Conservation (phyloP, 2,797 vertebrate species). For the Mycteria americana region DNA sequence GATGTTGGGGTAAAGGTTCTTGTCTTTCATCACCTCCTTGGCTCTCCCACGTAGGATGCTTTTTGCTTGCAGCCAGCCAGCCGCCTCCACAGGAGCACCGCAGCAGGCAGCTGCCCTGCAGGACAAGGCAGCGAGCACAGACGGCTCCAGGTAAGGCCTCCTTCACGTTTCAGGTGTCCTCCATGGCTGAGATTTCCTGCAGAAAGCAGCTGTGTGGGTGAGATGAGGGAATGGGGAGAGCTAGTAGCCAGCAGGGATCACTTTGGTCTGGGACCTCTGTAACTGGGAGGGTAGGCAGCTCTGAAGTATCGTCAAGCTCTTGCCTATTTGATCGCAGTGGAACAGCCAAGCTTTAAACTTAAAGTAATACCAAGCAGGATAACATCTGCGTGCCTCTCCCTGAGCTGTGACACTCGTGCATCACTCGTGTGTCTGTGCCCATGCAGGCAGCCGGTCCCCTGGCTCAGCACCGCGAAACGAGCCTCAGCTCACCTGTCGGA, state of each 20-base stretch:
- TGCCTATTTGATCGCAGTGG: not conserved
- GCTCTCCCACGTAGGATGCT: not conserved
- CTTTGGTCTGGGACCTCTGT: not conserved
- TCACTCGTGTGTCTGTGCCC: not conserved
- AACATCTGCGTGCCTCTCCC: fast-evolving
- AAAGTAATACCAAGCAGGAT: not conserved
- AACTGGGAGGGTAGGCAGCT: not conserved
- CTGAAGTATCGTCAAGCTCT: not conserved
- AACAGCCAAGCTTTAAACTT: not conserved
- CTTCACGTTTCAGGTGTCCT: not conserved
- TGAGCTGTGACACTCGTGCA: not conserved
- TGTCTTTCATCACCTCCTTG: not conserved
- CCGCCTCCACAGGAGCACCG: not conserved
- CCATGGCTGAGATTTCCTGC: not conserved
- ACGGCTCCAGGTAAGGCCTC: conserved; percentile 61
- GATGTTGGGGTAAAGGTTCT: not conserved
- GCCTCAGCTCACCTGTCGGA: conserved; percentile 1
- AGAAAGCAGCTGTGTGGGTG: not conserved
- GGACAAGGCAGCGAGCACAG: not conserved
- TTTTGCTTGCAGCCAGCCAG: conserved; percentile 69
- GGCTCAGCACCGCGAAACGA: not conserved
- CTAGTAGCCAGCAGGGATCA: not conserved
- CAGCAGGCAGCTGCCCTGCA: not conserved
- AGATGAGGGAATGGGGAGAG: not conserved
- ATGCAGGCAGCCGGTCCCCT: not conserved